Conservation (phyloP, 2,797 vertebrate genomes). For the Trachurus trachurus region DNA sequence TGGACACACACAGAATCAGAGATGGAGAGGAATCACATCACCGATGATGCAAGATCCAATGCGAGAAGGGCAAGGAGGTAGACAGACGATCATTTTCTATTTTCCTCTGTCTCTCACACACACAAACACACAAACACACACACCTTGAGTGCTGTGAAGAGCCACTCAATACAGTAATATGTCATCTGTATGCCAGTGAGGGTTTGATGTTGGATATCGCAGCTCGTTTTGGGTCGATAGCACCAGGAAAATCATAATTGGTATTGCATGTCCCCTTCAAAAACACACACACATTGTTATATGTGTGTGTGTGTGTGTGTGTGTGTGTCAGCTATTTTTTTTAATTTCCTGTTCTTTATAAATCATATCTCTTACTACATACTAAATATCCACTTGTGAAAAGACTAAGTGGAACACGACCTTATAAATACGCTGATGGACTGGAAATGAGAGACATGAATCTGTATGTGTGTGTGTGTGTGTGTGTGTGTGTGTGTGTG, state of each 20-base stretch:
- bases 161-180: slow-evolving; percentile 3
- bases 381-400: slow-evolving; percentile 3
- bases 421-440: slow-evolving; percentile 8
- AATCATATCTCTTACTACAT: slow-evolving; percentile 1
- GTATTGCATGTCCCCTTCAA: neutral
- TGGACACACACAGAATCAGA: neutral
- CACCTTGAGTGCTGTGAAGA: slow-evolving; percentile 11
- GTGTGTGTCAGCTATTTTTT: neutral
- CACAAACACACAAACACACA: neutral
- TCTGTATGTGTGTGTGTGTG: neutral
- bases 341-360: slow-evolving; percentile 41
- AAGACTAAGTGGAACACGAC: slow-evolving; percentile 2
- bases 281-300: neutral
- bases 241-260: neutral
- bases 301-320: neutral
- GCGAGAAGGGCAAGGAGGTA: slow-evolving; percentile 9
- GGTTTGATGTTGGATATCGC: neutral
- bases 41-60: neutral
- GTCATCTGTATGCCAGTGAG: slow-evolving; percentile 19
- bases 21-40: neutral
- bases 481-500: neutral
- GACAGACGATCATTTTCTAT: slow-evolving; percentile 17
- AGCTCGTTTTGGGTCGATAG: neutral
- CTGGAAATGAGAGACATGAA: neutral
- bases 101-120: slow-evolving; percentile 5